Evolutionary conservation across 2,888 invertebrate genomes (phyloP).

Genomic region (Drosophila hamatofila): DNA sequence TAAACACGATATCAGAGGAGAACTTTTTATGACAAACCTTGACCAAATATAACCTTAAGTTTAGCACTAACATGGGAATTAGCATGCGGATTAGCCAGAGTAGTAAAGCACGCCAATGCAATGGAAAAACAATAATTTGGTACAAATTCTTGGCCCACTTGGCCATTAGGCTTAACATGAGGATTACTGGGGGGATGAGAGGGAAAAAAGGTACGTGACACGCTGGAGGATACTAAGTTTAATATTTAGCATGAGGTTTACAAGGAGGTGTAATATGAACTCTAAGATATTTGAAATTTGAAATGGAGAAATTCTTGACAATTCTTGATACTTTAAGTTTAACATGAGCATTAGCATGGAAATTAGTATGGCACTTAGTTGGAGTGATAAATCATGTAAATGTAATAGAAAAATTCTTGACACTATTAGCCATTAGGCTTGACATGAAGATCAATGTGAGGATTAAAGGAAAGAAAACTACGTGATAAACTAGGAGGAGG

Average conservation of each 20-base stretch:
- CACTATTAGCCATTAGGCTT: not conserved
- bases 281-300: not conserved
- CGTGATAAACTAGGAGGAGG: no score
- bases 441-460: not conserved
- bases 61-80: constrained; percentile 6
- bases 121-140: not conserved
- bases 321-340: no score
- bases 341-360: no score
- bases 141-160: not conserved
- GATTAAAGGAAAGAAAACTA: no score
- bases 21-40: constrained; percentile 4
- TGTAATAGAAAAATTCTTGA: no score
- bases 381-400: no score
- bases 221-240: not conserved
- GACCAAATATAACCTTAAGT: constrained; percentile 3
- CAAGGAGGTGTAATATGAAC: not conserved
- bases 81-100: not conserved
- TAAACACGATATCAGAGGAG: not conserved
- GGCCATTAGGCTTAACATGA: not conserved
- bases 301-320: not conserved
- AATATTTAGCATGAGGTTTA: constrained; percentile 1
- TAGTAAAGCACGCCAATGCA: constrained; percentile 2
- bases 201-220: not conserved
- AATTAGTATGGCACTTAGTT: no score
- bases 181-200: not conserved